phyloP scores from a whole-genome alignment of 2,797 vertebrate genomes.

The Acestrorhynchus altus region DNA sequence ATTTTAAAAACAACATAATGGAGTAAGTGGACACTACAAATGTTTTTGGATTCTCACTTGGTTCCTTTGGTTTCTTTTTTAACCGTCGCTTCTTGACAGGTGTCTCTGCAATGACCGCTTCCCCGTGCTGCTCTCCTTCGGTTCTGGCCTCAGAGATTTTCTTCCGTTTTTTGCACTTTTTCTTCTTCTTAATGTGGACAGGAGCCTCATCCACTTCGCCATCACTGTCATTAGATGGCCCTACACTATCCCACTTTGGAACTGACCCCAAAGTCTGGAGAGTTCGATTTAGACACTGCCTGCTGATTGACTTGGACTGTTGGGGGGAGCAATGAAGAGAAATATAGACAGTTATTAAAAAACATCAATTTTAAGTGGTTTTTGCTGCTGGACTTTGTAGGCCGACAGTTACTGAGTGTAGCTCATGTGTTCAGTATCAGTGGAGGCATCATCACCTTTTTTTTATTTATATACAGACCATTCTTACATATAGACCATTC shows the following conservation, averaged over 20 bases:
- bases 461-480: too few species aligned
- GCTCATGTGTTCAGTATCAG: too few species aligned
- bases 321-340: not conserved
- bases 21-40: too few species aligned
- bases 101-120: conserved; percentile 38
- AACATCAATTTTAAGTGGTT: not conserved
- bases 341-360: not conserved
- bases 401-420: too few species aligned
- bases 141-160: conserved; percentile 42
- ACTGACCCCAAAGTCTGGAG: conserved; percentile 75
- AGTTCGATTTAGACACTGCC: conserved; percentile 77
- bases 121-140: conserved; percentile 46
- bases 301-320: conserved; percentile 69
- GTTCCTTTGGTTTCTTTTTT: conserved; percentile 52
- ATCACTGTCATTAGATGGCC: conserved; percentile 64
- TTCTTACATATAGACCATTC: too few species aligned
- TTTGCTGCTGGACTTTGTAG: too few species aligned
- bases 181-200: conserved; percentile 66
- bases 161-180: conserved; percentile 69
- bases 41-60: conserved; percentile 51
- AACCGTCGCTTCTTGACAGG: conserved; percentile 48
- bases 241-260: conserved; percentile 69
- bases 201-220: conserved; percentile 63
- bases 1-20: too few species aligned
- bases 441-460: too few species aligned